A percentile compares a stretch with the other conserved stretches of the same genome.
phyloP scores from a whole-genome alignment of 2,113 vertebrate species.

The Thinocorus orbignyianus region DNA sequence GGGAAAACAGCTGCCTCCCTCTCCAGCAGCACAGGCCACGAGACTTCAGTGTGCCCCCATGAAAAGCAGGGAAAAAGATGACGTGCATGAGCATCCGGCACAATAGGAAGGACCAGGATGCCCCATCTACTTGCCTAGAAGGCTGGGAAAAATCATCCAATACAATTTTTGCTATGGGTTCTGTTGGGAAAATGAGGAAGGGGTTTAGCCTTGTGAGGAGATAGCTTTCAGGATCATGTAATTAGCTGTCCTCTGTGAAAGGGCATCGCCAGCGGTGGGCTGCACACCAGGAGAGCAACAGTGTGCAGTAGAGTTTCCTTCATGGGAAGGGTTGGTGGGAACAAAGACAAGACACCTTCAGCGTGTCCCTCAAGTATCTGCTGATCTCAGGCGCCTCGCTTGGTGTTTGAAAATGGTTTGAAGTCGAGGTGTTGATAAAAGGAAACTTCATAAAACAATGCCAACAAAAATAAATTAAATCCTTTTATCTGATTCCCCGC shows the following conservation, averaged over 20 bases:
- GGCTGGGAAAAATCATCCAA: background rate
- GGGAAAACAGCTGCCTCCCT: background rate
- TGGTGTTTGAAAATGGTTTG: background rate
- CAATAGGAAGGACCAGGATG: background rate
- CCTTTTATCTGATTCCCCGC: background rate
- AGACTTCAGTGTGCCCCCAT: background rate
- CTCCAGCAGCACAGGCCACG: background rate
- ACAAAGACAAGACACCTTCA: background rate
- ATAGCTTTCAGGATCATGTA: background rate
- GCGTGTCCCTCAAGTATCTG: background rate
- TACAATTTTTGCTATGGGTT: background rate
- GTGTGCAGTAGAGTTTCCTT: background rate
- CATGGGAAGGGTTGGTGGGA: background rate
- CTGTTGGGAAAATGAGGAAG: background rate
- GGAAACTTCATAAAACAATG: slow-evolving; percentile 37
- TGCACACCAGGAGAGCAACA: background rate
- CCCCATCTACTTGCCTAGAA: background rate
- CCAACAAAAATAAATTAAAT: slow-evolving; percentile 11
- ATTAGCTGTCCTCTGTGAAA: background rate
- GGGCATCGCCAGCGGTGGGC: background rate
- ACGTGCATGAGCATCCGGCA: accelerated
- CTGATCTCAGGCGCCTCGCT: background rate
- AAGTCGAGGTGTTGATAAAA: slow-evolving; percentile 11
- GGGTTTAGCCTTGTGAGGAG: background rate
- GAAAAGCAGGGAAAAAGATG: background rate